A percentile compares a stretch with the other conserved stretches of the same genome.
Conservation (phyloP, 2,113 vertebrate species). For the Ceyx melanurus region DNA sequence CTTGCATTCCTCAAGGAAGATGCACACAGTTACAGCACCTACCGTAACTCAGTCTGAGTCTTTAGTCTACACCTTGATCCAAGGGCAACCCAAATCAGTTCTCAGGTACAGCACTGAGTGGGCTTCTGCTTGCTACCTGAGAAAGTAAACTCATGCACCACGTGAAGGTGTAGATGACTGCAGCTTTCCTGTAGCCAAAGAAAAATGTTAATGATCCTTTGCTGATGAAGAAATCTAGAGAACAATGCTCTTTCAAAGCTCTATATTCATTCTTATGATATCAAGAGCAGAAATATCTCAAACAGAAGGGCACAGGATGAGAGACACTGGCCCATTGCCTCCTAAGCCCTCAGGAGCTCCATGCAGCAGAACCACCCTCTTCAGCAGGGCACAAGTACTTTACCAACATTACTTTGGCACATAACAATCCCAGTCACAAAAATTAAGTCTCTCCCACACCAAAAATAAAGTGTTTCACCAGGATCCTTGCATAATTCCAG, state of each 20-base stretch:
- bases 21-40: neutral
- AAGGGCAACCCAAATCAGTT: neutral
- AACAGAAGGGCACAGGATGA: neutral
- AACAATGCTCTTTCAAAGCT: neutral
- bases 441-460: neutral
- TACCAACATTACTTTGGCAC: neutral
- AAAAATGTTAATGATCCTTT: neutral
- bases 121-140: neutral
- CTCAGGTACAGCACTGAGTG: neutral
- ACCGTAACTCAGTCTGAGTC: neutral
- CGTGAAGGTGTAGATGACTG: neutral
- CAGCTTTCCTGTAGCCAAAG: neutral
- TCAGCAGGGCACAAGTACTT: neutral
- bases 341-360: neutral
- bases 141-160: neutral
- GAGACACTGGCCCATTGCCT: neutral
- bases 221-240: neutral
- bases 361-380: neutral
- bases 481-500: constrained; percentile 2
- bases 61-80: constrained; percentile 21
- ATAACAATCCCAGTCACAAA: neutral
- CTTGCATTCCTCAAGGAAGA: neutral
- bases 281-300: neutral
- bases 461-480: neutral
- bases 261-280: neutral